Percentiles rank a stretch among this genome's conserved stretches.
These are phyloP conservation scores for Battus philenor DNA, from an alignment of 1,140 invertebrate species.

Conservation along the genomic window DNA sequence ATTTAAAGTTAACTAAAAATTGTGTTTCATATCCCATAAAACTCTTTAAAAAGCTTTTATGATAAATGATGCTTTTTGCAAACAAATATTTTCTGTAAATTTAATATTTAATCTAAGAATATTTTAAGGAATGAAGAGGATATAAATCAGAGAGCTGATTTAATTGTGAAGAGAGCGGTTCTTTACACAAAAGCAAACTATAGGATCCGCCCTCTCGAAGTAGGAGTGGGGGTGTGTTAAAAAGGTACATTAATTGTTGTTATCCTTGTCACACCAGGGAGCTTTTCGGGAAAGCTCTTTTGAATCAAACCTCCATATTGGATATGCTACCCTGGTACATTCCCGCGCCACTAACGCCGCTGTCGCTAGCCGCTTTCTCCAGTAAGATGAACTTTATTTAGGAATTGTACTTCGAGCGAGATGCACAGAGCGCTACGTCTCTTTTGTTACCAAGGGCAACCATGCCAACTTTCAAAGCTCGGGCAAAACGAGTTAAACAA, in stretches of 20 bases:
- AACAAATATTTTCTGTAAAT: no score
- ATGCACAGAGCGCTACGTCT: conserved; percentile 1
- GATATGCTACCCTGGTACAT: conserved; percentile 64
- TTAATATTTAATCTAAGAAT: no score
- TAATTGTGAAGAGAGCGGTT: neutral
- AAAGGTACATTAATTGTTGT: conserved; percentile 26
- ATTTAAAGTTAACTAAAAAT: no score
- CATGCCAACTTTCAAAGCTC: neutral
- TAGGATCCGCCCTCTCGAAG: no score
- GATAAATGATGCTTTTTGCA: no score
- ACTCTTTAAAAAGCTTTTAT: no score
- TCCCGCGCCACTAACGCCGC: conserved; percentile 63
- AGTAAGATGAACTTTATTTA: conserved; percentile 55
- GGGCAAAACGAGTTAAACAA: conserved; percentile 24
- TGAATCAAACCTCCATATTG: conserved; percentile 25
- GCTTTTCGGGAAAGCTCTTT: conserved; percentile 56
- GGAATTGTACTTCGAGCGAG: conserved; percentile 15
- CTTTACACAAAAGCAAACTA: no score
- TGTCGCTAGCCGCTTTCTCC: conserved; percentile 72
- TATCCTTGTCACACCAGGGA: conserved; percentile 43
- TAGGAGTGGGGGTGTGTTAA: conserved; percentile 15
- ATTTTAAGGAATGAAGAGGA: no score
- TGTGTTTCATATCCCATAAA: no score
- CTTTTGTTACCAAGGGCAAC: conserved; percentile 2
- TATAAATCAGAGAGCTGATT: no score